Evolutionary conservation across 2,797 vertebrate species (phyloP), one percentile per base, ranked within the genome.

Genomic region (Podarcis siculus): DNA sequence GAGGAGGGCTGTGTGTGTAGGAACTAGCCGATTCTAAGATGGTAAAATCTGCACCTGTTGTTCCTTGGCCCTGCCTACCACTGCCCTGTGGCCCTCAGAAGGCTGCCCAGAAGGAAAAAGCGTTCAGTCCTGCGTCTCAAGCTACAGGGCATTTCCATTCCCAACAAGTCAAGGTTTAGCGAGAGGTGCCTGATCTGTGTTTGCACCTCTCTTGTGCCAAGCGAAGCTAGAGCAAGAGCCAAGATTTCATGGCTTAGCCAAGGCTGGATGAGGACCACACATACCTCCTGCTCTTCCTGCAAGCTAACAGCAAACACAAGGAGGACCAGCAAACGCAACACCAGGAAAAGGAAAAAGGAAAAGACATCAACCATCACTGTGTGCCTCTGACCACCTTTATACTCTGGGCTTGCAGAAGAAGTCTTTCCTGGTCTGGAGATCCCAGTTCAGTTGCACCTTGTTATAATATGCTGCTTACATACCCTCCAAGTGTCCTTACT

Each of bases 171-270:
- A 13, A 30, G 9, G 4, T 88, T 86, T 8, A 72, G 73, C 30
- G 71, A 77, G 32, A 39, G 32, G 0, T 21, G 82, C 92, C 58
- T 90, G 77, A 6, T 4, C 79, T 94, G 92, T 23, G 1, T 0
- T 89, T 67, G 0, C 32, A 79, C 82, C 82, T 76, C 42, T 77
- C 8, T 0, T 75, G 87, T 82, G 82, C 78, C 88, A 92, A n/a
- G 2, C 55, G 82, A 88, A 92, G 89, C 90, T 61, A 92, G 86
- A 92, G 77, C 5, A 89, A 67, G 88, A 92, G 86, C 90, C 91
- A 93, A 92, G 94, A 61, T 0, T 23, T 88, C 77, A 81, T 21
- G 69, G 87, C 93, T 85, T 88, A 93, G 84, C 87, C 86, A 76
- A 55, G 87, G 86, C 73, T 87, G 90, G 84, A 81, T 0, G 13